Evolutionary conservation across 2,888 invertebrate genomes (phyloP), one percentile per base, ranked within the genome.

Genomic region (Elaeidobius kamerunicus): DNA sequence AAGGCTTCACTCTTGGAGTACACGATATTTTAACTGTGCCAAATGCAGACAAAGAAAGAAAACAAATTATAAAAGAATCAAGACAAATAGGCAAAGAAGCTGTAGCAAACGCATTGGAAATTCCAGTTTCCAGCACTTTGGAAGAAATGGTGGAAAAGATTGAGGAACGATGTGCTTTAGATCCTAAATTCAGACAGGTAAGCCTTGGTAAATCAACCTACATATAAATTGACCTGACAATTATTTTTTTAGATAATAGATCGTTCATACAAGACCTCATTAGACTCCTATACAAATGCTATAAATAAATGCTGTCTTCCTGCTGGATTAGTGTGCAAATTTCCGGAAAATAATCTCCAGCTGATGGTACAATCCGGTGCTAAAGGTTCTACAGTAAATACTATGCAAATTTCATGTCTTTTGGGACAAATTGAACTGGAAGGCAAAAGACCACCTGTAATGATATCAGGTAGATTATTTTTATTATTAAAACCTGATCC

Each of bases 401-500:
- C 93, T 63, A 93, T 95, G 91, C 96, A 99, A 76, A 99, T 99
- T 66, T 98, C 98, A 0, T 96, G 96, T 73, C 77, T 96, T 27
- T 78, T 99, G 9, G 99, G 99, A 0, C 99, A 99, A 75, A 98
- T 99, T 65, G 98, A 99, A 71, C 80, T 99, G 72, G 99, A 99
- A 78, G 99, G 99, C 23, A 91, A 93, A 71, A 79, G 98, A 45
- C 98, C 98, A 5, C 96, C 97, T 0, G 70, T 94, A 32, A 97
- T 95, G 89, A 85, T 95, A 61, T 92, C 91, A 43, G 96, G 97
- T 1, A 85, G 16, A 12, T 27, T 7, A 9, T 4, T 23, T 23
- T 23, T 9, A 23, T 23, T 6, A 23, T 6, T 6, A 23, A 23
- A 23, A 23, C 9, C 9, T 23, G 23, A 4, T 9, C 23, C 23